Conservation (phyloP, 1,140 invertebrate species). For the Atta colombica region DNA sequence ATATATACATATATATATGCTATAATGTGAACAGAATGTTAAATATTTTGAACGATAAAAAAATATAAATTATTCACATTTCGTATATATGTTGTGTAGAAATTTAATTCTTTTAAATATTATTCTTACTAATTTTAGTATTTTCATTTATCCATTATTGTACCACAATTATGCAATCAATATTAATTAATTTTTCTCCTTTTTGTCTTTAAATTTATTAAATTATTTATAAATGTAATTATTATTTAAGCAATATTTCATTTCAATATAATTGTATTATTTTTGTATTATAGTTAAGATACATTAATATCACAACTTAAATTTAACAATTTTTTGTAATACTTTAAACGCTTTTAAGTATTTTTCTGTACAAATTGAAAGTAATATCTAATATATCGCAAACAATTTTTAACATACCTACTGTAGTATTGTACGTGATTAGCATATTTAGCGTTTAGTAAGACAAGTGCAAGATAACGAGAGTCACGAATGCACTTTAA, state of each 20-base stretch:
- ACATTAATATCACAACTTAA: not conserved
- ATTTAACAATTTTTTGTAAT: not conserved
- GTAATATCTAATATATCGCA: not conserved
- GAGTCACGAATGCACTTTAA: not conserved
- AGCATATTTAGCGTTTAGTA: slow-evolving; percentile 8
- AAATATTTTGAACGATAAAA: not conserved
- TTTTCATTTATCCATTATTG: not conserved
- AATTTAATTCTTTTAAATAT: not conserved
- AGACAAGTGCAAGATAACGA: slow-evolving; percentile 33
- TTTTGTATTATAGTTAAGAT: not conserved
- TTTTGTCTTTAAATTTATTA: not conserved
- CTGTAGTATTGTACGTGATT: not conserved
- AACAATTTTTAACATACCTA: not conserved
- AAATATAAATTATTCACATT: not conserved
- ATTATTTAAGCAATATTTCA: not conserved
- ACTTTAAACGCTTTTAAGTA: not conserved
- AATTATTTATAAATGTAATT: not conserved
- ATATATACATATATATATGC: too few species aligned
- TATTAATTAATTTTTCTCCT: not conserved
- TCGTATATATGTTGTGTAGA: not conserved
- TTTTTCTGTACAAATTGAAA: not conserved
- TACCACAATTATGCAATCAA: not conserved
- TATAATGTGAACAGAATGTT: not conserved
- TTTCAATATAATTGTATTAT: not conserved
- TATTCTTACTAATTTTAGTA: not conserved